Base-by-base conservation (phyloP, 2,113 vertebrate species). In the Pelodiscus sinensis region DNA sequence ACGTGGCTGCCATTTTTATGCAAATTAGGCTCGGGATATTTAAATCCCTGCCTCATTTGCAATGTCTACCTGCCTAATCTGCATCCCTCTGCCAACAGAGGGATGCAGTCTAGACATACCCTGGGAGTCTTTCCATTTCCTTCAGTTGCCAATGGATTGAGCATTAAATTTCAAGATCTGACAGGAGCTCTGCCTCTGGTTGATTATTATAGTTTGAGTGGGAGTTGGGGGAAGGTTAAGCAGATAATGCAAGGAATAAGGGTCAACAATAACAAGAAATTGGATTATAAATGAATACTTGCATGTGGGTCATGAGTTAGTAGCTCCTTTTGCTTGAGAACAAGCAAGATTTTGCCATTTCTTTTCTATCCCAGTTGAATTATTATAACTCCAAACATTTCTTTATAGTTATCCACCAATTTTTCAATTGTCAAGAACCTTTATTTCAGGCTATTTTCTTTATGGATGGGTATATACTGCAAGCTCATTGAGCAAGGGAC, bases 151-250 rank as follows among this genome's bases (percentile, higher is more conserved):
- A 82, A 38, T 22, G n/a, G 79, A n/a, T 80, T 85, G 68, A 81
- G 68, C 81, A 71, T 13, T 79, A 57, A 2, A 35, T 92, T 90
- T 95, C 87, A 90, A 62, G 62, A 16, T 84, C 62, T 57, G 77
- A 56, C 22, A 52, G 82, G 13, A 18, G 3, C 78, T 56, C 2
- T 86, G 82, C 90, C 55, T 90, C 35, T 78, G 68, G 11, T 75
- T 15, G 25, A 78, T 82, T 83, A 60, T 92, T 94, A 54, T 92
- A 89, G 84, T 71, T 57, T 50, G 71, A 15, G 57, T 18, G 93
- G 60, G 54, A 90, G 84, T 73, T 58, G 92, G 9, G 21, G 51
- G 50, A 18, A 86, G 22, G 19, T 50, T 82, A 44, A 94, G 50
- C 51, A 68, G n/a, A n/a, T 71, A 71, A n/a, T 35, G 65, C 65